A percentile compares a stretch with the other conserved stretches of the same genome.
Evolutionary conservation across 2,888 invertebrate species (phyloP).

Genomic region (Caenorhabditis sinica): DNA sequence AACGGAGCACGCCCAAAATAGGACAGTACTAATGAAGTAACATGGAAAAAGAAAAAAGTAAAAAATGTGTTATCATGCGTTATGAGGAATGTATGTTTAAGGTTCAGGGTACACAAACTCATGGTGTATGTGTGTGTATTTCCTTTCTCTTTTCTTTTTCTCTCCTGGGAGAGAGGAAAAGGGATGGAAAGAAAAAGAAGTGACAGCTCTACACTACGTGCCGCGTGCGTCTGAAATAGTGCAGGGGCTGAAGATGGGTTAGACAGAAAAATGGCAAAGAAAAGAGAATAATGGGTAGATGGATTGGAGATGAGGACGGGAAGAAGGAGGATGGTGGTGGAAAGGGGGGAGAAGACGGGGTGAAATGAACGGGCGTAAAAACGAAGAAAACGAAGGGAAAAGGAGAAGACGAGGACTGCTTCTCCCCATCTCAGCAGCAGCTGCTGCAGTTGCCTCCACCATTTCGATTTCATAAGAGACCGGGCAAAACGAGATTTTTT

Average conservation of each 20-base stretch:
- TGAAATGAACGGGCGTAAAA: slow-evolving; percentile 36
- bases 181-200: slow-evolving; percentile 17
- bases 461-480: slow-evolving; percentile 22
- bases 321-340: not conserved
- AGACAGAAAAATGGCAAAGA: slow-evolving; percentile 11
- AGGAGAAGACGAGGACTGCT: slow-evolving; percentile 8
- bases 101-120: slow-evolving; percentile 43
- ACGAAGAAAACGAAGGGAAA: slow-evolving; percentile 15
- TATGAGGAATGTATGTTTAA: slow-evolving; percentile 12
- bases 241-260: not conserved
- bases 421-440: not conserved
- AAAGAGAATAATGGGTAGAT: slow-evolving; percentile 27
- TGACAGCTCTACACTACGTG: slow-evolving; percentile 38
- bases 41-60: not conserved
- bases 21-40: not conserved
- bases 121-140: not conserved
- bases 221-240: slow-evolving; percentile 15
- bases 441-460: slow-evolving; percentile 14
- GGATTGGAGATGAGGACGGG: slow-evolving; percentile 18
- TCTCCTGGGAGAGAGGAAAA: not conserved
- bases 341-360: slow-evolving; percentile 2
- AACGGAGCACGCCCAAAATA: not conserved
- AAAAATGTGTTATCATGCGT: slow-evolving; percentile 18
- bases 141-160: slow-evolving; percentile 8
- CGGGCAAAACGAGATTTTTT: slow-evolving; percentile 29